These are phyloP conservation scores for Leptoteleia sp. DNA, from an alignment of 1,140 invertebrate genomes.

Conservation along the genomic window DNA sequence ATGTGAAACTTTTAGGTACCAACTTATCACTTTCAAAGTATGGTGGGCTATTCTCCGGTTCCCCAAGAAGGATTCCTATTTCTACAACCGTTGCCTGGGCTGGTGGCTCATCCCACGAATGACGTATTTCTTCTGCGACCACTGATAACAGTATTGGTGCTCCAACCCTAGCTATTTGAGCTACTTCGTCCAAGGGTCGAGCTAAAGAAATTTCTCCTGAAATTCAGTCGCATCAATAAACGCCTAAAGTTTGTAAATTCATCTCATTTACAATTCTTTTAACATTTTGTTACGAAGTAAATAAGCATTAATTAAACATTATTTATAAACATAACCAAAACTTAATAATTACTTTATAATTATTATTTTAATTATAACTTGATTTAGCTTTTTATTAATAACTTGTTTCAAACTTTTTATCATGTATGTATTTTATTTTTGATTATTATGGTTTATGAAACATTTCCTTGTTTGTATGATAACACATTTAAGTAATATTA, in stretches of 20 bases:
- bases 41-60: conserved; percentile 87
- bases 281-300: too few species aligned
- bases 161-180: conserved; percentile 87
- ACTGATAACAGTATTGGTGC: conserved; percentile 91
- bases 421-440: too few species aligned
- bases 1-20: conserved; percentile 68
- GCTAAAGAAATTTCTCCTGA: conserved; percentile 88
- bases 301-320: too few species aligned
- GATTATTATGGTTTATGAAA: too few species aligned
- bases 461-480: too few species aligned
- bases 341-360: too few species aligned
- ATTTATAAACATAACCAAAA: too few species aligned
- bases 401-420: too few species aligned
- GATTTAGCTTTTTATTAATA: too few species aligned
- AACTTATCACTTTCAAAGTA: conserved; percentile 90
- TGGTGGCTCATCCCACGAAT: conserved; percentile 85
- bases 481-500: too few species aligned
- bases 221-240: conserved; percentile 55
- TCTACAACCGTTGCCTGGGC: conserved; percentile 89
- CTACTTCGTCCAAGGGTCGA: conserved; percentile 87
- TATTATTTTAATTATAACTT: too few species aligned
- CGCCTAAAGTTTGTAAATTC: not conserved
- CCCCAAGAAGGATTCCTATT: conserved; percentile 89
- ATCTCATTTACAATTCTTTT: not conserved
- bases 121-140: conserved; percentile 90